phyloP scores from a whole-genome alignment of 2,888 invertebrate species.

The Tenthredo livida region DNA sequence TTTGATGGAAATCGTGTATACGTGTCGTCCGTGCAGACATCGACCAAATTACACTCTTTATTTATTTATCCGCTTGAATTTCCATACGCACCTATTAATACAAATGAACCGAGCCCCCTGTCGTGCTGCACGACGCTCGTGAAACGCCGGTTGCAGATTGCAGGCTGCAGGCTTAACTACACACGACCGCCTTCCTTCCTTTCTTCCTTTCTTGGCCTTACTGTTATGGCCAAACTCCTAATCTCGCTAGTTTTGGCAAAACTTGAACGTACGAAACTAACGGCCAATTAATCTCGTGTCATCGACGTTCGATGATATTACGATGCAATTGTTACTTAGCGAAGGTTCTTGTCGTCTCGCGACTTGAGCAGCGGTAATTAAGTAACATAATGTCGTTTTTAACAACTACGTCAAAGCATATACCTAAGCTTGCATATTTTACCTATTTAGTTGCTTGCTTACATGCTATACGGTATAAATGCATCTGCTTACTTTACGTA shows the following conservation, averaged over 20 bases:
- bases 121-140: not conserved
- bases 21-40: conserved; percentile 46
- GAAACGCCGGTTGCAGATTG: conserved; percentile 41
- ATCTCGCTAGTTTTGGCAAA: not conserved
- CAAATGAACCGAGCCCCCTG: conserved; percentile 1
- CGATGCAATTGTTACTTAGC: not conserved
- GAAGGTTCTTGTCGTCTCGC: not conserved
- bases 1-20: conserved; percentile 48
- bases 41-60: conserved; percentile 54
- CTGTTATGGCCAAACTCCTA: not conserved
- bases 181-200: not conserved
- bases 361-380: not conserved
- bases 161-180: not conserved
- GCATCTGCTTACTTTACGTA: conserved; percentile 2
- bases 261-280: not conserved
- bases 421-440: conserved; percentile 9
- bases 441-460: not conserved
- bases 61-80: conserved; percentile 55
- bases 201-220: not conserved
- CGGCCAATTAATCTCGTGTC: conserved; percentile 2
- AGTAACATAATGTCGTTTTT: not conserved
- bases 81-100: conserved; percentile 34
- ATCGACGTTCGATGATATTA: conserved; percentile 12
- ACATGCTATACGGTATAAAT: not conserved
- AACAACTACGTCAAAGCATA: not conserved